These are phyloP conservation scores for Aphis craccivora DNA, from an alignment of 1,140 invertebrate species.

Conservation along the genomic window DNA sequence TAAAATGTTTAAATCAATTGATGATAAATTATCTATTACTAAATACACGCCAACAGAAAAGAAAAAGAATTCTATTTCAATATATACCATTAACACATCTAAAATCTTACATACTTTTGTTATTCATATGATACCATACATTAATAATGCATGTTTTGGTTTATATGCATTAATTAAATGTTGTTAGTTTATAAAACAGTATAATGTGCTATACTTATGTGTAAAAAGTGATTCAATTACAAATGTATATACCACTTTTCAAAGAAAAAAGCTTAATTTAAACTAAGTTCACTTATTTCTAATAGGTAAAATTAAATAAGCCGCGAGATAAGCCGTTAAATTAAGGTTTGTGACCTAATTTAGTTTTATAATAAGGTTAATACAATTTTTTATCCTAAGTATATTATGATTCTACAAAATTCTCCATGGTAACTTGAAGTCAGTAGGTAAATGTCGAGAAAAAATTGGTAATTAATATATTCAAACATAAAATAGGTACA, in stretches of 20 bases:
- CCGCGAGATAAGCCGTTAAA: neutral
- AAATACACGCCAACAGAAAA: neutral
- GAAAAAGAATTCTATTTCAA: neutral
- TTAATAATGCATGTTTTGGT: neutral
- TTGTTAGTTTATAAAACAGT: neutral
- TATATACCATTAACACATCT: neutral
- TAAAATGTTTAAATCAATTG: neutral
- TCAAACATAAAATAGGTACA: too few species aligned
- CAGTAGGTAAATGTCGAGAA: too few species aligned
- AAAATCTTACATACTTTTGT: neutral
- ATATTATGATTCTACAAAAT: neutral
- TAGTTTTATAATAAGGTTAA: too few species aligned
- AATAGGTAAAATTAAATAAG: neutral
- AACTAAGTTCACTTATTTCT: neutral
- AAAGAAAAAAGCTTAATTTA: neutral
- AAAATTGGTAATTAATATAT: too few species aligned
- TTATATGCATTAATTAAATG: neutral
- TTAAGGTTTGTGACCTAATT: neutral
- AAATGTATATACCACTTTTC: conserved; percentile 17
- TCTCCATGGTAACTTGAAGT: too few species aligned
- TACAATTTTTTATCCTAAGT: neutral
- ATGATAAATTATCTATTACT: neutral
- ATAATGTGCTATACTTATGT: neutral
- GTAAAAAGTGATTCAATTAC: neutral
- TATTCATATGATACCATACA: neutral